These are phyloP conservation scores for Nothoprocta perdicaria DNA, from an alignment of 2,113 vertebrate genomes.

Conservation along the genomic window DNA sequence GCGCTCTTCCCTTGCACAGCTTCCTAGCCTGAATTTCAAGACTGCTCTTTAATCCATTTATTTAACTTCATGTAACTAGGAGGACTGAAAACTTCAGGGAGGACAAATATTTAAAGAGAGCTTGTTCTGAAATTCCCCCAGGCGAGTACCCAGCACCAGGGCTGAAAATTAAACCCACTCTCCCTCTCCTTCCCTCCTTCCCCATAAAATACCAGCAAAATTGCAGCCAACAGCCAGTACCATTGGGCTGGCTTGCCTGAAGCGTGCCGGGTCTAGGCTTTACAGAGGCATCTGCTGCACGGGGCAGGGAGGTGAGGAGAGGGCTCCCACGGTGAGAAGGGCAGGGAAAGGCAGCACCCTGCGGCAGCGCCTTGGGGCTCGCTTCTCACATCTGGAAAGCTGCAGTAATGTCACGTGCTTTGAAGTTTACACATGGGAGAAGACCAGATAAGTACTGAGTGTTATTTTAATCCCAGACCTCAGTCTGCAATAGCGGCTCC, in stretches of 20 bases:
- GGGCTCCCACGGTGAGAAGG: neutral
- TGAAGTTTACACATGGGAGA: slow-evolving; percentile 20
- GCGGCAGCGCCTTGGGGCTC: neutral
- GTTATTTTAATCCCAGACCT: slow-evolving; percentile 42
- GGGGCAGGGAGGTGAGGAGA: neutral
- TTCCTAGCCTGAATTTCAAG: neutral
- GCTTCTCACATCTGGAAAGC: neutral
- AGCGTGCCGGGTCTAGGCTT: rapidly evolving
- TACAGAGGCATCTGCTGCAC: neutral
- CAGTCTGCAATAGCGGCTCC: neutral
- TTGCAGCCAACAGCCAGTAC: neutral
- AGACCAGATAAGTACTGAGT: neutral
- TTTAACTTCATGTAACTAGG: neutral
- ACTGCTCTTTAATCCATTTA: neutral
- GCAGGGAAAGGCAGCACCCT: neutral
- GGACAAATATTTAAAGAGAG: neutral
- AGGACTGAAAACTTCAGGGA: neutral
- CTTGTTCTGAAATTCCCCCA: neutral
- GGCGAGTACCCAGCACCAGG: neutral
- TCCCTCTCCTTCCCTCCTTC: neutral
- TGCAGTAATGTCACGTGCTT: neutral
- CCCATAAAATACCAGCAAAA: neutral
- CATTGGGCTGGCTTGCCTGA: neutral
- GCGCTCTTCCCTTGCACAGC: neutral
- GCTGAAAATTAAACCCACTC: neutral